phyloP scores from a whole-genome alignment of 1,140 invertebrate genomes.

The Melipona quadrifasciata region DNA sequence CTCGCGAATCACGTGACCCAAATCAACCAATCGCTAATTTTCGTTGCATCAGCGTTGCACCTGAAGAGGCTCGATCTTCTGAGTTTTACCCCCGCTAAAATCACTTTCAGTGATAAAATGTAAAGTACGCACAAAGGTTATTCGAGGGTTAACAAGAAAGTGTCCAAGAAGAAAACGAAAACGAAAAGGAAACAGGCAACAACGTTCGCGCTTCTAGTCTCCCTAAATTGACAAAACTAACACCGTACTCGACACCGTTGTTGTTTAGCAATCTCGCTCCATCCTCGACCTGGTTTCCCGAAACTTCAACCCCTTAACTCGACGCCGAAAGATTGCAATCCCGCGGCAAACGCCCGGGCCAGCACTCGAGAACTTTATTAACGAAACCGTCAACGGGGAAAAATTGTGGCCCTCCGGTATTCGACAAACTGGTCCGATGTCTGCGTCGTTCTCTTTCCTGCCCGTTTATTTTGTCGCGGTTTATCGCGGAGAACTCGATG shows the following conservation, averaged over 20 bases:
- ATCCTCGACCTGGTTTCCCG: too few relatives aligned
- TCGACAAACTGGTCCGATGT: conserved; percentile 4
- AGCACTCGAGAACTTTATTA: conserved; percentile 11
- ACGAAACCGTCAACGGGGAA: conserved; percentile 16
- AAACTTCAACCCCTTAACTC: neutral
- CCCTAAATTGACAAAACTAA: neutral
- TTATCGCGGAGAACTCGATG: conserved; percentile 39
- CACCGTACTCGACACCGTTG: neutral
- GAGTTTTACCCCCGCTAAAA: too few relatives aligned
- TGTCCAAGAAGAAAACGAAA: too few relatives aligned
- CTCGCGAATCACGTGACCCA: too few relatives aligned
- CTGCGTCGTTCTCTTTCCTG: conserved; percentile 13
- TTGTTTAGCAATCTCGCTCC: neutral
- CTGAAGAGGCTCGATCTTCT: too few relatives aligned
- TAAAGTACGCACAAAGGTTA: too few relatives aligned
- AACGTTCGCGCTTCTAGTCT: neutral
- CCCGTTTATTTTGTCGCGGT: neutral
- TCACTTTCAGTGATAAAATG: too few relatives aligned
- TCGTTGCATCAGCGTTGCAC: too few relatives aligned
- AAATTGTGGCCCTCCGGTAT: conserved; percentile 27
- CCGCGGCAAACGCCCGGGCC: neutral
- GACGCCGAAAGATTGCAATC: neutral
- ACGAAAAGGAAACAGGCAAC: too few relatives aligned
- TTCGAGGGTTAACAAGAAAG: too few relatives aligned
- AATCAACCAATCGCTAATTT: too few relatives aligned